Conservation (phyloP, 1,140 invertebrate species). For the Reticulitermes speratus region DNA sequence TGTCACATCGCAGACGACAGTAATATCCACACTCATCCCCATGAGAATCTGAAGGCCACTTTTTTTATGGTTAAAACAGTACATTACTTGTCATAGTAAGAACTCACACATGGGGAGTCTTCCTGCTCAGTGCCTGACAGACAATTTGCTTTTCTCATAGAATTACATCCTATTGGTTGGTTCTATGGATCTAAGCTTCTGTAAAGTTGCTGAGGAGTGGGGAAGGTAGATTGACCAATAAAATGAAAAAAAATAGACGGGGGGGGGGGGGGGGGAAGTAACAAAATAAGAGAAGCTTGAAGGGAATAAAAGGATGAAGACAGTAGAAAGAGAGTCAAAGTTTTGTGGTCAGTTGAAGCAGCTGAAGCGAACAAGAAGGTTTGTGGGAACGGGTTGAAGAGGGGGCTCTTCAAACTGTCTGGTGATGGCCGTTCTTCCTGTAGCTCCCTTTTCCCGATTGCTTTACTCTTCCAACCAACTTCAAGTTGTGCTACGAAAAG, state of each 20-base stretch:
- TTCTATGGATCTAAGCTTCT: not conserved
- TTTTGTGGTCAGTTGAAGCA: slow-evolving; percentile 5
- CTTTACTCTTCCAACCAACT: not conserved
- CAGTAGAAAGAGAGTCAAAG: not conserved
- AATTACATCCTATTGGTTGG: not conserved
- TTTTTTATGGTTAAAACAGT: too few relatives aligned
- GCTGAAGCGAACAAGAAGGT: not conserved
- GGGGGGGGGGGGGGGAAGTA: not conserved
- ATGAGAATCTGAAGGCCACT: too few relatives aligned
- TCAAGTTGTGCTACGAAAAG: not conserved
- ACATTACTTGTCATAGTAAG: too few relatives aligned
- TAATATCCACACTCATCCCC: too few relatives aligned
- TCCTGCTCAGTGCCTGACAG: not conserved
- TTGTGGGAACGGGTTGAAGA: too few relatives aligned
- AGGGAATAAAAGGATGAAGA: not conserved
- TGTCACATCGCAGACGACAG: too few relatives aligned
- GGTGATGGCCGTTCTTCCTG: not conserved
- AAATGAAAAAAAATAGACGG: not conserved
- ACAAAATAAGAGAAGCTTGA: not conserved
- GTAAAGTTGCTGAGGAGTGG: not conserved
- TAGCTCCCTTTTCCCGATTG: too few relatives aligned
- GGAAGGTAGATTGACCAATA: not conserved
- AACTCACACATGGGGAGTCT: too few relatives aligned
- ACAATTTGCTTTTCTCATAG: not conserved
- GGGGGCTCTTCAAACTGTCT: not conserved